A percentile compares a stretch with the other conserved stretches of the same genome.
phyloP scores from a whole-genome alignment of 2,113 vertebrate genomes.

The Macroglossus sobrinus region DNA sequence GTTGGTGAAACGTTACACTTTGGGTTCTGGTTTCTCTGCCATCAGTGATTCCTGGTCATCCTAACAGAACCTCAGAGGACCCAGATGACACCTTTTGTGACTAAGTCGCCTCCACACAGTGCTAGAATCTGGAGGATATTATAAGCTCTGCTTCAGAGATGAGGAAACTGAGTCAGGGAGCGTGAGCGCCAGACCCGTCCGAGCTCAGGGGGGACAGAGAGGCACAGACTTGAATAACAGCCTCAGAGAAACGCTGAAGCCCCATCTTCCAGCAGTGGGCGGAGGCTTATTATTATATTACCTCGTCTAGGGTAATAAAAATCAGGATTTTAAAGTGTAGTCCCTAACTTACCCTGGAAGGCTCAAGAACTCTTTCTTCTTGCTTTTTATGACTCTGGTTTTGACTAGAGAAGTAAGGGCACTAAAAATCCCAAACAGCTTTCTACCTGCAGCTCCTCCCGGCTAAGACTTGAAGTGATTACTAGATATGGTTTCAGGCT shows the following conservation, averaged over 20 bases:
- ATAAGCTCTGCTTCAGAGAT: neutral
- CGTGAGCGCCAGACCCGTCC: neutral
- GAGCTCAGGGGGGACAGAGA: neutral
- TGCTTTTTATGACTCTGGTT: conserved; percentile 43
- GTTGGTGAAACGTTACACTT: neutral
- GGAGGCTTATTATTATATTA: neutral
- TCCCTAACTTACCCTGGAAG: neutral
- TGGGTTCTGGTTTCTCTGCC: neutral
- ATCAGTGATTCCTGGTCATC: neutral
- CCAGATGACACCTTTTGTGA: neutral
- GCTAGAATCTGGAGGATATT: neutral
- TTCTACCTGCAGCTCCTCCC: conserved; percentile 49
- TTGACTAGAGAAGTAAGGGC: conserved; percentile 38
- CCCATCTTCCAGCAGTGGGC: neutral
- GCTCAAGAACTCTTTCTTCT: conserved; percentile 47
- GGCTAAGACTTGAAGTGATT: conserved; percentile 35
- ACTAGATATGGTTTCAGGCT: conserved; percentile 17
- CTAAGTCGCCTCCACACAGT: rapidly evolving
- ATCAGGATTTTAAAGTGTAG: conserved; percentile 44
- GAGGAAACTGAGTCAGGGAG: neutral
- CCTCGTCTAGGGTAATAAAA: conserved; percentile 2
- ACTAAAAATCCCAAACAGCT: conserved; percentile 54
- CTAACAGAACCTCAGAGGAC: neutral
- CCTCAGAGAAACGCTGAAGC: neutral
- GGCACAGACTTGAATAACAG: neutral